Percentiles rank a stretch among this genome's conserved stretches.
These are phyloP conservation scores for Phortica magna DNA, from an alignment of 2,888 invertebrate species.

Conservation along the genomic window DNA sequence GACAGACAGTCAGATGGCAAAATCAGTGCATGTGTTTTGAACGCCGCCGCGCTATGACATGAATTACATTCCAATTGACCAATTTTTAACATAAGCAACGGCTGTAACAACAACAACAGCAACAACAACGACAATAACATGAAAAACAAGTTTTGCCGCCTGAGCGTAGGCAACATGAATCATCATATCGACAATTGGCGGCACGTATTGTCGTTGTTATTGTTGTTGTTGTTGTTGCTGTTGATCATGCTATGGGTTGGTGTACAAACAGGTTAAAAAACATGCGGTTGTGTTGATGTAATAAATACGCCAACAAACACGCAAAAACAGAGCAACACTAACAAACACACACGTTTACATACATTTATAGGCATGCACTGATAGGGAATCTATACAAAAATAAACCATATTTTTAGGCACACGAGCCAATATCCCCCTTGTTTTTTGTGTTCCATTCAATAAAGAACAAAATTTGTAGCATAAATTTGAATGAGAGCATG, in stretches of 20 bases:
- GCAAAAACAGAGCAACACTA: constrained; percentile 23
- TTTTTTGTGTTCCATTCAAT: neutral
- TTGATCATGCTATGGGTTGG: neutral
- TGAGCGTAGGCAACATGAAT: constrained; percentile 27
- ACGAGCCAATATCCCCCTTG: neutral
- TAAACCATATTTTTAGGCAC: constrained; percentile 12
- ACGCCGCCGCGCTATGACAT: constrained; percentile 21
- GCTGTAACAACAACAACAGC: constrained; percentile 22
- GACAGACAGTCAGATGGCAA: neutral
- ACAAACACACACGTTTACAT: constrained; percentile 19
- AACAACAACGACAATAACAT: constrained; percentile 16
- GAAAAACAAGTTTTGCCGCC: constrained; percentile 18
- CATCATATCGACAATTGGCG: constrained; percentile 15
- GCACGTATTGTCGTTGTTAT: constrained; percentile 4
- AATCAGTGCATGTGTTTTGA: constrained; percentile 7
- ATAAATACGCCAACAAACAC: constrained; percentile 36
- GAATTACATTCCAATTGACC: constrained; percentile 43
- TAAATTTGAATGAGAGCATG: constrained; percentile 12
- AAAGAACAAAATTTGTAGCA: neutral
- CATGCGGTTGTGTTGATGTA: constrained; percentile 33
- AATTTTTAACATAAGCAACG: constrained; percentile 38
- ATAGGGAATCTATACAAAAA: constrained; percentile 3
- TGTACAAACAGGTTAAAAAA: constrained; percentile 27
- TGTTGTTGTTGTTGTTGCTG: constrained; percentile 16
- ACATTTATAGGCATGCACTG: neutral